Evolutionary conservation across 2,888 invertebrate genomes (phyloP).

Genomic region (Caenorhabditis virilis): DNA sequence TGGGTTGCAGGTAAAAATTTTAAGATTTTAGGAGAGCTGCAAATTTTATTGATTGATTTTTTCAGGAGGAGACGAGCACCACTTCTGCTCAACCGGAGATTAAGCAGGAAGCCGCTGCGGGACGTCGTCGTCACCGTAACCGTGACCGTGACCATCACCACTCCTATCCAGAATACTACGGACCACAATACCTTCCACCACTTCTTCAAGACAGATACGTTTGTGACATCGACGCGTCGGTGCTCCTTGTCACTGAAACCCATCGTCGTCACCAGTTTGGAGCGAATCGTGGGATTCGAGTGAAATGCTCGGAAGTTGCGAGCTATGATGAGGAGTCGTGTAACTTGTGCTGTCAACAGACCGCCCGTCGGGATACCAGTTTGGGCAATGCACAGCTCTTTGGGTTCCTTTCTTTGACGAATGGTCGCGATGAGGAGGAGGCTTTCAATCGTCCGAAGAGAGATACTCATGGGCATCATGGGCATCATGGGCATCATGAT

Average conservation of each 20-base stretch:
- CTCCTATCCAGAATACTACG: slow-evolving; percentile 9
- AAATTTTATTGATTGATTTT: no score
- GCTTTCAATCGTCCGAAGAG: slow-evolving; percentile 18
- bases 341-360: slow-evolving; percentile 57
- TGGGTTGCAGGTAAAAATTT: no score
- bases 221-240: slow-evolving; percentile 55
- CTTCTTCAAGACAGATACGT: slow-evolving; percentile 48
- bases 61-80: no score
- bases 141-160: not conserved
- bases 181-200: slow-evolving; percentile 33
- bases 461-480: no score
- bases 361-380: slow-evolving; percentile 50
- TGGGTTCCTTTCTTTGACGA: slow-evolving; percentile 42
- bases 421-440: slow-evolving; percentile 22
- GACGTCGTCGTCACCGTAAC: slow-evolving; percentile 20
- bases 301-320: slow-evolving; percentile 56
- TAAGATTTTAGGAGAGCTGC: no score
- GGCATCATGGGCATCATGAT: slow-evolving; percentile 5
- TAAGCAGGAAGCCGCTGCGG: slow-evolving; percentile 35
- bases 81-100: slow-evolving; percentile 23
- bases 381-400: slow-evolving; percentile 45
- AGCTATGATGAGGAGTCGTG: slow-evolving; percentile 55
- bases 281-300: slow-evolving; percentile 49
- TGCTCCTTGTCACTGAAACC: slow-evolving; percentile 51
- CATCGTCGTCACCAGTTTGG: slow-evolving; percentile 19